Evolutionary conservation across 2,888 invertebrate species (phyloP).

Genomic region (Perizoma affinitatum): DNA sequence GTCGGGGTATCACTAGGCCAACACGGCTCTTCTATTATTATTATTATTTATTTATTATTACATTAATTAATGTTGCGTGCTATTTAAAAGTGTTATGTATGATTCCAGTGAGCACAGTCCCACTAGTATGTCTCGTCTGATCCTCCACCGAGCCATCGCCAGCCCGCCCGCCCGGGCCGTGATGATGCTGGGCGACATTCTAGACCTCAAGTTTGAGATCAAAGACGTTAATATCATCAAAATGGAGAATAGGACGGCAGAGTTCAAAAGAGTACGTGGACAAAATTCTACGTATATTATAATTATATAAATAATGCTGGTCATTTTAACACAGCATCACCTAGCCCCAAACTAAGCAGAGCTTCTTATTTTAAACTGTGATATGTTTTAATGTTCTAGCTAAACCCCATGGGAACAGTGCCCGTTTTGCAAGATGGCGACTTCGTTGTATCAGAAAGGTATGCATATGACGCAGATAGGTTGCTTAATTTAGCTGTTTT

Average conservation of each 20-base stretch:
- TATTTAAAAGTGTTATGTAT: neutral
- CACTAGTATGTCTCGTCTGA: constrained; percentile 44
- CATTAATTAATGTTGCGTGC: too few relatives aligned
- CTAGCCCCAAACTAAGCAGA: too few relatives aligned
- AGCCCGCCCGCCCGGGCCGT: constrained; percentile 56
- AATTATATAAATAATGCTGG: too few relatives aligned
- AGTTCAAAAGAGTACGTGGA: constrained; percentile 47
- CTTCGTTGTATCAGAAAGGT: constrained; percentile 51
- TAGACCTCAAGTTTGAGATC: constrained; percentile 45
- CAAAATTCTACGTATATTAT: too few relatives aligned
- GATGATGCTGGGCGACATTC: constrained; percentile 50
- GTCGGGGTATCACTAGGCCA: too few relatives aligned
- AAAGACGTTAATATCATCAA: constrained; percentile 49
- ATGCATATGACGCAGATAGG: constrained; percentile 1
- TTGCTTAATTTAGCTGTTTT: too few relatives aligned
- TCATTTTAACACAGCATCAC: too few relatives aligned
- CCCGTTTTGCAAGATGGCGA: constrained; percentile 51
- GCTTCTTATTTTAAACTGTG: too few relatives aligned
- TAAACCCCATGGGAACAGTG: constrained; percentile 54
- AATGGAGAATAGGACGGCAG: constrained; percentile 46
- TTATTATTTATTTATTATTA: too few relatives aligned
- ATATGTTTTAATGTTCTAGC: constrained; percentile 39
- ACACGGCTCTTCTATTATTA: too few relatives aligned
- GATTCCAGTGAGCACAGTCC: neutral
- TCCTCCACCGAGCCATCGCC: constrained; percentile 48